Evolutionary conservation across 64 coral and sea anemone genomes (phyloP).

Genomic region (Orbicella faveolata): DNA sequence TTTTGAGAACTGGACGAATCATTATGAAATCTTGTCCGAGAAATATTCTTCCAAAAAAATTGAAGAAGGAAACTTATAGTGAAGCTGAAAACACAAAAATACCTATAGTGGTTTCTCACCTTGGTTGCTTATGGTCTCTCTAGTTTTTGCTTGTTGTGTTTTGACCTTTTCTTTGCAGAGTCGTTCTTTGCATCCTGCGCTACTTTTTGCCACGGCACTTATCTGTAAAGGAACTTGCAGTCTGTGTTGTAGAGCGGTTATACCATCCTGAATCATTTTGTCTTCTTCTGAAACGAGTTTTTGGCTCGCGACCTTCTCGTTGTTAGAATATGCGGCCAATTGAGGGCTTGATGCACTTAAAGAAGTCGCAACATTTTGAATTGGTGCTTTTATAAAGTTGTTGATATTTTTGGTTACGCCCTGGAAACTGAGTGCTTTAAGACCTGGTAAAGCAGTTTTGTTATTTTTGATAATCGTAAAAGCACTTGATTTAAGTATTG

Average conservation of each 20-base stretch:
- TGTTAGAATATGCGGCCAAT: not conserved
- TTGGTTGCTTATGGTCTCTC: conserved; percentile 1
- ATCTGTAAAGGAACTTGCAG: conserved; percentile 24
- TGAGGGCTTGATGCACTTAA: not conserved
- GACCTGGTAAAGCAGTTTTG: not conserved
- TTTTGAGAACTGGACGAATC: too few species aligned
- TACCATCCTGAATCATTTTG: conserved; percentile 7
- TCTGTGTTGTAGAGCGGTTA: conserved; percentile 5
- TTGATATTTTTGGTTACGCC: not conserved
- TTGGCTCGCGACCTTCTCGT: not conserved
- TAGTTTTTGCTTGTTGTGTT: conserved; percentile 31
- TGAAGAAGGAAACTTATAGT: too few species aligned
- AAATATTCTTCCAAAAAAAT: too few species aligned
- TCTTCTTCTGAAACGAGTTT: not conserved
- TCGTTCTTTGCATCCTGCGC: not conserved
- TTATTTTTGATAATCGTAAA: not conserved
- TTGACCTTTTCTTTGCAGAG: conserved; percentile 33
- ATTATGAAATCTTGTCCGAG: too few species aligned
- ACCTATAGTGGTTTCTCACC: not conserved
- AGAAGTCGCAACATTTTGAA: not conserved
- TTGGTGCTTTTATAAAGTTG: conserved; percentile 18
- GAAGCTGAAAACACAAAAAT: not conserved
- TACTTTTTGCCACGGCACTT: conserved; percentile 40
- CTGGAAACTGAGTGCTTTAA: not conserved
- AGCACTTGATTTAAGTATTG: not conserved